These are phyloP conservation scores for Eunapius fragilis DNA, from an alignment of 37 sponge, comb jelly and placozoan genomes.

Conservation along the genomic window DNA sequence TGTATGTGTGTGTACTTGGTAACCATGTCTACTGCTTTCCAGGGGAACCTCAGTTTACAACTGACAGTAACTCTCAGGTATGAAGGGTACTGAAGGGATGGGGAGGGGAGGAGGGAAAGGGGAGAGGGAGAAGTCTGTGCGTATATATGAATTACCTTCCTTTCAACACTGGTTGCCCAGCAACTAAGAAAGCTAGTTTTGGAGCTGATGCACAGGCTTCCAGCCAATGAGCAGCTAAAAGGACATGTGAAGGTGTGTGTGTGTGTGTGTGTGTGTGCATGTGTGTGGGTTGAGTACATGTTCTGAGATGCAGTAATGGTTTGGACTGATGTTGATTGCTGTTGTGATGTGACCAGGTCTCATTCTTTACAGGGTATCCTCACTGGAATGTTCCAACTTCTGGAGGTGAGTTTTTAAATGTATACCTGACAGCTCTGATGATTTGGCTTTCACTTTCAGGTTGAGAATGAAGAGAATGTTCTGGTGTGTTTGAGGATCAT, in stretches of 20 bases:
- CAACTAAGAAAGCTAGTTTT: conserved; percentile 92
- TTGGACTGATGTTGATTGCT: too few species aligned
- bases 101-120: not conserved
- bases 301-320: too few species aligned
- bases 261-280: not conserved
- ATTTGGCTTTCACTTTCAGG: conserved; percentile 36
- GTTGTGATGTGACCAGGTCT: too few species aligned
- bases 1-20: too few species aligned
- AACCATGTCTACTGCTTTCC: too few species aligned
- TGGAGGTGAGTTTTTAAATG: not conserved
- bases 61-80: too few species aligned
- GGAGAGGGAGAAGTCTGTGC: not conserved
- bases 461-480: conserved; percentile 98
- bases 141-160: not conserved
- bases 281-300: not conserved
- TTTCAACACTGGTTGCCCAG: conserved; percentile 29
- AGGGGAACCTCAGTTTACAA: too few species aligned
- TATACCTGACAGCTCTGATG: too few species aligned
- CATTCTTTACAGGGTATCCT: too few species aligned
- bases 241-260: conserved; percentile 77
- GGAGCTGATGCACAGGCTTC: conserved; percentile 93
- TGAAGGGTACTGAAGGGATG: too few species aligned
- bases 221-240: conserved; percentile 87
- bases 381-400: too few species aligned
- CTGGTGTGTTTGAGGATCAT: conserved; percentile 93